Evolutionary conservation across 2,888 invertebrate genomes (phyloP).

Genomic region (Rhyacophila evoluta): DNA sequence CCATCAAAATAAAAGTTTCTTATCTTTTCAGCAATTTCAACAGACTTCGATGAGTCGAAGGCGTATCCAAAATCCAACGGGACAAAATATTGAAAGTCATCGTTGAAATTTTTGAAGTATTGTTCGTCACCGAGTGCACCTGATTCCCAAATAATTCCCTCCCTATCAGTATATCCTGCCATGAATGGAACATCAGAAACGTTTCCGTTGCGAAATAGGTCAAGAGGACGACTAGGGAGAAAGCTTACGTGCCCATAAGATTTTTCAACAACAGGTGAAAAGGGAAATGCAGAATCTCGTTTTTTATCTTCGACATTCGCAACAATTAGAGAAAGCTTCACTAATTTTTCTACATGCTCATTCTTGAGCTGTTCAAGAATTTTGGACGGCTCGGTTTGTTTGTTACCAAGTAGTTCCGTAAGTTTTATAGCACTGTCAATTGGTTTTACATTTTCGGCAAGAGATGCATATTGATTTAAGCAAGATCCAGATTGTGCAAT

Average conservation of each 20-base stretch:
- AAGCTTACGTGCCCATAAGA: conserved; percentile 64
- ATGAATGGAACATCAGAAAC: conserved; percentile 68
- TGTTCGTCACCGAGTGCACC: conserved; percentile 52
- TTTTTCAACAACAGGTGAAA: conserved; percentile 65
- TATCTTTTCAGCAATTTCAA: conserved; percentile 59
- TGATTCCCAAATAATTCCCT: conserved; percentile 63
- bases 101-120: conserved; percentile 54
- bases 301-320: conserved; percentile 56
- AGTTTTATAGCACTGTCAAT: conserved; percentile 60
- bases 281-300: conserved; percentile 67
- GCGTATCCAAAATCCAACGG: conserved; percentile 59
- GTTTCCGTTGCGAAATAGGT: conserved; percentile 62
- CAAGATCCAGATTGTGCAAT: conserved; percentile 71
- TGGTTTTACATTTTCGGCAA: conserved; percentile 57
- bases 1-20: conserved; percentile 66
- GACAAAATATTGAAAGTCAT: conserved; percentile 61
- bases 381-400: conserved; percentile 57
- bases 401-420: conserved; percentile 58
- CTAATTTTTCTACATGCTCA: conserved; percentile 60
- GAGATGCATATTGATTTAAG: conserved; percentile 66
- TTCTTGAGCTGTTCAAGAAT: conserved; percentile 61
- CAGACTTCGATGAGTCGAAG: conserved; percentile 56
- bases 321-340: conserved; percentile 59
- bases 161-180: conserved; percentile 66
- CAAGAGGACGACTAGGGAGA: conserved; percentile 62